A percentile compares a stretch with the other conserved stretches of the same genome.
phyloP scores from a whole-genome alignment of 2,888 invertebrate genomes.

The Pterostichus madidus region DNA sequence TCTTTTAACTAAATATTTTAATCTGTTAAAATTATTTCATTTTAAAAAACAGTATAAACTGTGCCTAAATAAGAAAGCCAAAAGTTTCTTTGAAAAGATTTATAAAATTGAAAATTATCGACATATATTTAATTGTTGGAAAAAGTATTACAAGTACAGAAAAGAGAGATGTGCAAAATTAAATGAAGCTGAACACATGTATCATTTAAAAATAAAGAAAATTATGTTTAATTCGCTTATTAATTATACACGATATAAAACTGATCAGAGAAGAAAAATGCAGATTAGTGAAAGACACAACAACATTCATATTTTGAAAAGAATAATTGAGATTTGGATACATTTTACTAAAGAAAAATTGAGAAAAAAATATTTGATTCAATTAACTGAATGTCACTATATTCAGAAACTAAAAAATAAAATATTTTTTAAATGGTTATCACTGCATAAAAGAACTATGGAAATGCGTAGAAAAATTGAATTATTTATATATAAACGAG shows the following conservation, averaged over 20 bases:
- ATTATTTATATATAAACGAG: background rate
- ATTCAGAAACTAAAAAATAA: slow-evolving; percentile 29
- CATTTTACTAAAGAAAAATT: background rate
- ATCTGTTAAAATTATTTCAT: slow-evolving; percentile 69
- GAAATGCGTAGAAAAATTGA: slow-evolving; percentile 3
- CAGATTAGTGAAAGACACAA: slow-evolving; percentile 68
- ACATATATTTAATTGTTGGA: slow-evolving; percentile 70
- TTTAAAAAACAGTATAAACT: slow-evolving; percentile 68
- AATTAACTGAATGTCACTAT: background rate
- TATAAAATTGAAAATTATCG: slow-evolving; percentile 69
- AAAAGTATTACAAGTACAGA: slow-evolving; percentile 67
- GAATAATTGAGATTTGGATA: slow-evolving; percentile 52
- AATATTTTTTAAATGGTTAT: slow-evolving; percentile 49
- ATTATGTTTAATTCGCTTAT: slow-evolving; percentile 57
- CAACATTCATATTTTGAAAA: slow-evolving; percentile 36
- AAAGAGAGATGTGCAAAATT: slow-evolving; percentile 46
- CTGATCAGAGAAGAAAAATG: slow-evolving; percentile 63
- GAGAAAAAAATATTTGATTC: background rate
- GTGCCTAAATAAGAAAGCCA: slow-evolving; percentile 68
- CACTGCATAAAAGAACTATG: slow-evolving; percentile 28
- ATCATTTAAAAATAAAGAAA: slow-evolving; percentile 59
- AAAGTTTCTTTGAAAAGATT: slow-evolving; percentile 70
- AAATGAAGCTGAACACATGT: slow-evolving; percentile 44
- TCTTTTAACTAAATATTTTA: slow-evolving; percentile 67
- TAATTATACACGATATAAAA: slow-evolving; percentile 62